Evolutionary conservation across 2,888 invertebrate species (phyloP).

Genomic region (Rhagium mordax): DNA sequence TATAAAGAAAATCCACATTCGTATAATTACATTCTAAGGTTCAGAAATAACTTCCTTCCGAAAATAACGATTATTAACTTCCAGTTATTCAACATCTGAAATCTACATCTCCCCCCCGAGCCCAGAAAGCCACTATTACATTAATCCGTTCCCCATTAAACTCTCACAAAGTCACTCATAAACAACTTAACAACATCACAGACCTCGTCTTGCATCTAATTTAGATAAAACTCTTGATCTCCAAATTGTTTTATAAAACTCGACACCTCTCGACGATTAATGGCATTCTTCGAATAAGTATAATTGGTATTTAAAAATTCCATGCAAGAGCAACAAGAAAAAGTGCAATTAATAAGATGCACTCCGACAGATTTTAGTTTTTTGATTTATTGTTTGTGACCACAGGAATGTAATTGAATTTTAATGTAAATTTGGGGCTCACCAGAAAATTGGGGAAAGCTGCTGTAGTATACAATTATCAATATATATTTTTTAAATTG

Average conservation of each 20-base stretch:
- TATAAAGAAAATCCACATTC: too few relatives aligned
- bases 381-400: too few relatives aligned
- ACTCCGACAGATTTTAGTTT: background rate
- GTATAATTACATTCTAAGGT: too few relatives aligned
- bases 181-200: constrained; percentile 17
- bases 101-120: background rate
- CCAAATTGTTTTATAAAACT: background rate
- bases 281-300: background rate
- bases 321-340: background rate
- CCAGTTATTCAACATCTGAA: too few relatives aligned
- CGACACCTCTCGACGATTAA: background rate
- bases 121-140: background rate
- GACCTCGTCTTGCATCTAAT: constrained; percentile 7
- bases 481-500: too few relatives aligned
- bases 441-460: too few relatives aligned
- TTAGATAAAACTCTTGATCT: constrained; percentile 12
- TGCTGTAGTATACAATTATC: too few relatives aligned
- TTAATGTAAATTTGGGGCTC: too few relatives aligned
- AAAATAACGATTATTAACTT: too few relatives aligned
- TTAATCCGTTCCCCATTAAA: background rate
- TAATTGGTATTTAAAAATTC: background rate
- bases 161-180: background rate
- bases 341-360: background rate
- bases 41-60: too few relatives aligned
- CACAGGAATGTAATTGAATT: too few relatives aligned